phyloP scores from a whole-genome alignment of 2,888 invertebrate genomes.

The Meiosimyza decipiens region DNA sequence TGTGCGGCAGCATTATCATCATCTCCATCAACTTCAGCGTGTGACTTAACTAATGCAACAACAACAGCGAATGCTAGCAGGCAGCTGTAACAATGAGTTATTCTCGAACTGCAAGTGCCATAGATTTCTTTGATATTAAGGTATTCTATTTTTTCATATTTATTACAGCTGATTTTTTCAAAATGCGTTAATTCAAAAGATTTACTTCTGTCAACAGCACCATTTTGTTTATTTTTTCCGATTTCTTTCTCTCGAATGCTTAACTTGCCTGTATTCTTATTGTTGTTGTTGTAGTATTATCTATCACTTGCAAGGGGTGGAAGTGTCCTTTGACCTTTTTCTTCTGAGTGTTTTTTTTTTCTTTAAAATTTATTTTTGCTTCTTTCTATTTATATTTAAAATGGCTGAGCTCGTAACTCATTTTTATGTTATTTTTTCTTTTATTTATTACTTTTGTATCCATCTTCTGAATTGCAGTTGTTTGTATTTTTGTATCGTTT shows the following conservation, averaged over 20 bases:
- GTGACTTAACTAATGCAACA: constrained; percentile 12
- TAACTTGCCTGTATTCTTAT: constrained; percentile 16
- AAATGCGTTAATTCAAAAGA: constrained; percentile 64
- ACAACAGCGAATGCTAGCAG: constrained; percentile 35
- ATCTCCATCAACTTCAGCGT: not conserved
- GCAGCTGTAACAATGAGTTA: not conserved
- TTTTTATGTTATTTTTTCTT: constrained; percentile 58
- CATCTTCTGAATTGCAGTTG: not conserved
- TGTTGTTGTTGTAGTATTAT: not conserved
- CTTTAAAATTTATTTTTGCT: not conserved
- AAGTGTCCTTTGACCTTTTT: constrained; percentile 45
- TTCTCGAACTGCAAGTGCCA: constrained; percentile 18
- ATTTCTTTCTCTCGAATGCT: constrained; percentile 34
- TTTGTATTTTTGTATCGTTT: constrained; percentile 41
- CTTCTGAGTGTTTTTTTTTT: constrained; percentile 47
- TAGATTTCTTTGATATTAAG: constrained; percentile 30
- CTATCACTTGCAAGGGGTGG: constrained; percentile 46
- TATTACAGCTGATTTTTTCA: constrained; percentile 54
- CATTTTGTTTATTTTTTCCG: constrained; percentile 48
- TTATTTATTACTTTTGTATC: constrained; percentile 7
- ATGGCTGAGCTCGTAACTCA: constrained; percentile 65
- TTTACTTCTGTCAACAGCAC: constrained; percentile 65
- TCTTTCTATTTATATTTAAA: constrained; percentile 52
- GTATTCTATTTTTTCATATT: constrained; percentile 37
- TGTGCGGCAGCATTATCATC: not conserved